Evolutionary conservation across 2,888 invertebrate genomes (phyloP), one percentile per base, ranked within the genome.

Genomic region (Dolichopus griseipennis): DNA sequence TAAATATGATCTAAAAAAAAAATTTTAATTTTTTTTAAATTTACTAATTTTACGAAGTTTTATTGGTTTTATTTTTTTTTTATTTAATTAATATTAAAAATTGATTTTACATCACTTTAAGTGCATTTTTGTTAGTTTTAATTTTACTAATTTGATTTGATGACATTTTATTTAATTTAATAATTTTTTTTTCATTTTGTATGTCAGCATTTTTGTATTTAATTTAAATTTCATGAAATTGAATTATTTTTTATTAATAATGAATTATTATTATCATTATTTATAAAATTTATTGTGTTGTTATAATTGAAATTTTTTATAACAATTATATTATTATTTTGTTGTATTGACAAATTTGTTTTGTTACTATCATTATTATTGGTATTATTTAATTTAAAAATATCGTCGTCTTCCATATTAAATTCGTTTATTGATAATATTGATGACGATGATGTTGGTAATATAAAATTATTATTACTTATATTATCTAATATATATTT

Each of bases 401-500:
- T 52, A 27, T 27, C 27, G 6, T 52, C 52, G 52, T 52, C 52
- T 52, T 52, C 52, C 9, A 12, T 52, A 18, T 52, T 52, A 52
- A 52, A 52, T 52, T 52, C 52, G 52, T 52, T 52, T 52, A n/a
- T 18, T 52, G n/a, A 52, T n/a, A 52, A 18, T 37, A 37, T 37
- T 52, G 52, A 52, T 52, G 52, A 52, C 52, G 52, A 52, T 52
- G 52, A 52, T 52, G 52, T 52, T 52, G 52, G 1, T 52, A 52
- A 52, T 18, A 52, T 52, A 52, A 12, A 12, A 52, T 52, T 52
- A 52, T 52, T 18, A 52, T 52, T 52, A 52, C 15, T 52, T 52
- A n/a, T 52, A 52, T 52, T 52, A 52, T 52, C 15, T 52, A 52
- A 52, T 52, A 52, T 52, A 52, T 52, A 18, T 12, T 18, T 52